Conservation (phyloP, 2,888 invertebrate genomes). For the Biston betularia region DNA sequence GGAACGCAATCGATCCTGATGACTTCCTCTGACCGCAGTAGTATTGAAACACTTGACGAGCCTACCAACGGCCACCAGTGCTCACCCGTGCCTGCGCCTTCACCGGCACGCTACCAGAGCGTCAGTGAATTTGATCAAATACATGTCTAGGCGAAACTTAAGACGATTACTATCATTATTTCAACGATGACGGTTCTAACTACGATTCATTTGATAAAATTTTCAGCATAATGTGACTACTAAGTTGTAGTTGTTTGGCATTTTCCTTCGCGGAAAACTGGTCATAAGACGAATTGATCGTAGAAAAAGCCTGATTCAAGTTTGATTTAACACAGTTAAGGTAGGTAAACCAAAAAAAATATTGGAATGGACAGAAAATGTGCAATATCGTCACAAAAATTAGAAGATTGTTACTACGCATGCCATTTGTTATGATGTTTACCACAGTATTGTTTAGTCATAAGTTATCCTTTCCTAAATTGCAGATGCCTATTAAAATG, state of each 20-base stretch:
- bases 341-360: background rate
- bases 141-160: constrained; percentile 77
- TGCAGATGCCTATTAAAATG: constrained; percentile 48
- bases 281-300: background rate
- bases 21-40: constrained; percentile 79
- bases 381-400: constrained; percentile 8
- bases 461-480: constrained; percentile 32
- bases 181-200: background rate
- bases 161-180: background rate
- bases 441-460: constrained; percentile 24
- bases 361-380: background rate
- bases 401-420: constrained; percentile 5
- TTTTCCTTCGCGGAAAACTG: background rate
- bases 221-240: background rate
- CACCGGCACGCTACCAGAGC: constrained; percentile 63
- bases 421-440: constrained; percentile 10
- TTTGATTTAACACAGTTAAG: background rate
- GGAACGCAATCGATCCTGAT: constrained; percentile 65
- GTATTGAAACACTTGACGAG: constrained; percentile 77
- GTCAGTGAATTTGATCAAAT: constrained; percentile 83
- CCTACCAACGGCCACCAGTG: constrained; percentile 51
- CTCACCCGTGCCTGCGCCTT: constrained; percentile 25
- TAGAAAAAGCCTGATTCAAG: constrained; percentile 2
- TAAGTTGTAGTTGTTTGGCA: background rate
- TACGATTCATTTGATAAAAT: background rate